Evolutionary conservation across 2,797 vertebrate genomes (phyloP), one percentile per base, ranked within the genome.

Genomic region (Sarcoramphus papa): DNA sequence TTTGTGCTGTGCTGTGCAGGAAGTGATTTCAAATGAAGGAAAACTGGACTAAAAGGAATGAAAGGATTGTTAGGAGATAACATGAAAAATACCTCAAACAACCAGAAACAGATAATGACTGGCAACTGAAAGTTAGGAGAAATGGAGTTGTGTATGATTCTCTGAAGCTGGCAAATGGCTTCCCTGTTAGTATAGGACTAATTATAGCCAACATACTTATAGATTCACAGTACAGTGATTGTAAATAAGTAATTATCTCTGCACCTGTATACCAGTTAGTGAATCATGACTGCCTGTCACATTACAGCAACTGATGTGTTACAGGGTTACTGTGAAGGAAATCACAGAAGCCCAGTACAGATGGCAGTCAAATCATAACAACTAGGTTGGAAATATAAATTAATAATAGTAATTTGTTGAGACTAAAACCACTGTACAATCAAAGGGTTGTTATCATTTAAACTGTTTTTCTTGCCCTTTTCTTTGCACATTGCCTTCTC

Each of bases 241-340:
- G 88, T 72, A 95, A 93, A 75, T 90, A 91, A 68, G 50, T n/a
- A 88, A 84, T 85, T 91, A 93, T n/a, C 53, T 18, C 76, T 64
- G 37, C 51, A 88, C 33, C 72, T 63, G 41, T 25, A 48, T 4
- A 54, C 43, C 28, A 73, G 63, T 33, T 56, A 63, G 67, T 62
- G 92, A 94, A 72, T 78, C 54, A 81, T 11, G 0, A 69, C 50
- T 73, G 65, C 69, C 91, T 65, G 75, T 51, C 78, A 76, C 57
- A 48, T 50, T 65, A 84, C 50, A 76, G 51, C 31, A 43, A 70
- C 4, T 51, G 48, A 57, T 22, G 43, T 31, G 16, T 41, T 75
- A 88, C 20, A 56, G 54, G 43, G 33, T 76, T 84, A 28, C 50
- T 73, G 2, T 5, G 68, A 85, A 77, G 37, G 64, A 82, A 96